These are phyloP conservation scores for Trinorchestia longiramus DNA, from an alignment of 1,140 invertebrate genomes.

Conservation along the genomic window DNA sequence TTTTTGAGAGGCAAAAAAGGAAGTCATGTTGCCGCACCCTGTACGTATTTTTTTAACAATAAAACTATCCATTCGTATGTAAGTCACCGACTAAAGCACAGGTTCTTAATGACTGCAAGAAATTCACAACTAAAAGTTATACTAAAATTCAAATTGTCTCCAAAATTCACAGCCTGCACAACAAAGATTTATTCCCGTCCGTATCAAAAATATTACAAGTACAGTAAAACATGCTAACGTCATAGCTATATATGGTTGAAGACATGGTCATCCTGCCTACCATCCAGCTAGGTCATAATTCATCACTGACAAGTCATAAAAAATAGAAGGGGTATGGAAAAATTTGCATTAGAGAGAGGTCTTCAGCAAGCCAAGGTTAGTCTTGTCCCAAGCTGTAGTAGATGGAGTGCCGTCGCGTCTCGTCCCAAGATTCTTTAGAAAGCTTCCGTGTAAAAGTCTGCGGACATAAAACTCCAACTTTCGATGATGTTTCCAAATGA, in stretches of 20 bases:
- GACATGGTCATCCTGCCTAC: background rate
- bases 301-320: background rate
- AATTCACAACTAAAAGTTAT: no score
- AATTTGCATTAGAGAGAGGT: conserved; percentile 14
- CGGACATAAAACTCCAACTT: background rate
- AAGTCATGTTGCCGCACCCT: no score
- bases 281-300: conserved; percentile 8
- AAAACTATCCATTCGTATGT: no score
- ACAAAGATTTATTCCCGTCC: background rate
- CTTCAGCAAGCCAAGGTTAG: conserved; percentile 23
- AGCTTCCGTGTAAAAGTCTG: background rate
- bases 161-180: no score
- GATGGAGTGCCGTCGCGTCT: background rate
- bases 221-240: background rate
- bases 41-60: no score
- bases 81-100: no score
- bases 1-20: no score
- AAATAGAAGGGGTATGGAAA: background rate
- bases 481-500: background rate
- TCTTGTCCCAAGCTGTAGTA: background rate
- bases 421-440: background rate
- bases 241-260: background rate
- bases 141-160: no score
- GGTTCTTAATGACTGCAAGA: no score
- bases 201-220: background rate